These are phyloP conservation scores for Lepidonotus clava DNA, from an alignment of 2,888 invertebrate genomes.

Conservation along the genomic window DNA sequence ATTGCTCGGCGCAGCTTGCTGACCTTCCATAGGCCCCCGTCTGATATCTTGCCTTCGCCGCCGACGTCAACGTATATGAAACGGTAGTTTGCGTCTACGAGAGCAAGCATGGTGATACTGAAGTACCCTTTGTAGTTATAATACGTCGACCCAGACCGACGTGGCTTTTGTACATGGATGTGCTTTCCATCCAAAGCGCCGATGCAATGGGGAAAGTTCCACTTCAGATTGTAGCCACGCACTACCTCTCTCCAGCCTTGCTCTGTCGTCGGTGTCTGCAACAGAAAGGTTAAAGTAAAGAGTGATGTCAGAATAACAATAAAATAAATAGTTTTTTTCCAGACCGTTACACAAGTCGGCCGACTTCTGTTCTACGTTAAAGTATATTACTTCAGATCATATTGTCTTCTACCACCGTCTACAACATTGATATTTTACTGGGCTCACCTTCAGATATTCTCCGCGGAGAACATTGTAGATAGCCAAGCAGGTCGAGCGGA, in stretches of 20 bases:
- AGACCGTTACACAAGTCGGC: no score
- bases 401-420: no score
- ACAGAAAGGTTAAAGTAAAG: no score
- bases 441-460: no score
- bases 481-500: no score
- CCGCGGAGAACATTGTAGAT: no score
- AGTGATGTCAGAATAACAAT: no score
- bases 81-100: not conserved
- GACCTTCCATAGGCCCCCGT: slow-evolving; percentile 61
- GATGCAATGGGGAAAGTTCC: slow-evolving; percentile 35
- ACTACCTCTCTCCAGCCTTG: not conserved
- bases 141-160: not conserved
- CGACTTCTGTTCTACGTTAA: no score
- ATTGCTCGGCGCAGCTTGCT: slow-evolving; percentile 52
- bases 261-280: not conserved
- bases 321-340: no score
- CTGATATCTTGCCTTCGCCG: slow-evolving; percentile 59
- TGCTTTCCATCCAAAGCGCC: slow-evolving; percentile 50
- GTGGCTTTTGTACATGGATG: not conserved
- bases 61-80: slow-evolving; percentile 61
- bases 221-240: not conserved
- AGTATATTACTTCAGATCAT: no score
- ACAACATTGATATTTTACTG: no score
- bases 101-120: not conserved
- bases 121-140: slow-evolving; percentile 38